A percentile compares a stretch with the other conserved stretches of the same genome.
Evolutionary conservation across 2,888 invertebrate genomes (phyloP).

Genomic region (Meta bourneti): DNA sequence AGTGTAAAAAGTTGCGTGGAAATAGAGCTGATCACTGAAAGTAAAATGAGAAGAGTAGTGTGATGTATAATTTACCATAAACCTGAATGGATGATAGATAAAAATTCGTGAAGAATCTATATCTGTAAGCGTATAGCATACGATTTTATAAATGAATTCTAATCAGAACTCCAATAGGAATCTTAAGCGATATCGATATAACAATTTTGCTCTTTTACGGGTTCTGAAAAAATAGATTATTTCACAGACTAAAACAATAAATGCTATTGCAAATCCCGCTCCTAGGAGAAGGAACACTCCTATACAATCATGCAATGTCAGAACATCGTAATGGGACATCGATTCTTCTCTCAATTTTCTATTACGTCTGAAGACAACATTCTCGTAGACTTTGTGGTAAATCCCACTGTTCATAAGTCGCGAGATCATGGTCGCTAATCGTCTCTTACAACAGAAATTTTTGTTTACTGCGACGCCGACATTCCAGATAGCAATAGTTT

Average conservation of each 20-base stretch:
- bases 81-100: no score
- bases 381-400: background rate
- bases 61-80: no score
- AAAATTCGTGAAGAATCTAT: no score
- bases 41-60: no score
- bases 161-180: no score
- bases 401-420: background rate
- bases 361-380: background rate
- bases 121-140: no score
- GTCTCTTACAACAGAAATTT: background rate
- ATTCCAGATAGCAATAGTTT: background rate
- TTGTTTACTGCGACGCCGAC: constrained; percentile 2
- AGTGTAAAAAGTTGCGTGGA: no score
- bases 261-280: background rate
- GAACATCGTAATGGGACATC: background rate
- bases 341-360: background rate
- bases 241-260: background rate
- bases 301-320: background rate
- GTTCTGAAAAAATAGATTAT: background rate
- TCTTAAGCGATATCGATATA: no score
- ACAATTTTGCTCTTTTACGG: no score
- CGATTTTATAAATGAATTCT: no score
- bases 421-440: background rate
- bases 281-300: constrained; percentile 4
- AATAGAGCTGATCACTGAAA: no score